Evolutionary conservation across 1,140 invertebrate genomes (phyloP), one percentile per base, ranked within the genome.

Genomic region (Brevipalpus yothersi): DNA sequence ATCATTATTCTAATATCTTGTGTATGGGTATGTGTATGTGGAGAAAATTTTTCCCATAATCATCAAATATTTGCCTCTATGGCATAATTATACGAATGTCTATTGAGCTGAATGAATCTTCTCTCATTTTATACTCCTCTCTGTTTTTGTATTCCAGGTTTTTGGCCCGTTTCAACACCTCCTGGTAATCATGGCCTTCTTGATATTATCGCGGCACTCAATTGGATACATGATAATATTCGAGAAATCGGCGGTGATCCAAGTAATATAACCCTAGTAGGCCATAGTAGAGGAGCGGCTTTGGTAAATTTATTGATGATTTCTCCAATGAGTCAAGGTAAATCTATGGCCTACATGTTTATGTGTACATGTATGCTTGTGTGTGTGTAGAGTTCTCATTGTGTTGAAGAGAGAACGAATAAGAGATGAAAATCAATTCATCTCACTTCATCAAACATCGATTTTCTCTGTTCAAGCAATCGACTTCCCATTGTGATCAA

Each of bases 191-290:
- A 92, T 69, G 91, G 89, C 1, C 76, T 94, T 17, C 86, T 94
- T 82, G 91, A 95, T 71, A 87, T 92, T 71, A 87, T 92, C 66
- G 88, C 88, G 0, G 86, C 86, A 0, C 72, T 91, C 41, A 86
- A 91, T 67, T 91, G 87, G 87, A 80, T 95, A 53, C 84, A 91
- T 68, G 86, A 93, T 70, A 94, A 94, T 70, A 88, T 94, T 40
- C 83, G 78, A 2, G 80, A 81, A 60, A 94, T 95, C 67, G 86
- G 86, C 15, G 91, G 90, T 0, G 90, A 96, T 73, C 78, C 85
- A 0, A 80, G 80, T 12, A 90, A 88, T 68, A 86, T 96, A 19
- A 94, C 91, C 0, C 71, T 96, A 1, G 79, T 94, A 67, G 93
- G 93, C 1, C 90, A 95, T 66, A 91, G 89, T 0, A 87, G 86